A percentile compares a stretch with the other conserved stretches of the same genome.
Evolutionary conservation across 2,888 invertebrate genomes (phyloP).

Genomic region (Monopis laevigella): DNA sequence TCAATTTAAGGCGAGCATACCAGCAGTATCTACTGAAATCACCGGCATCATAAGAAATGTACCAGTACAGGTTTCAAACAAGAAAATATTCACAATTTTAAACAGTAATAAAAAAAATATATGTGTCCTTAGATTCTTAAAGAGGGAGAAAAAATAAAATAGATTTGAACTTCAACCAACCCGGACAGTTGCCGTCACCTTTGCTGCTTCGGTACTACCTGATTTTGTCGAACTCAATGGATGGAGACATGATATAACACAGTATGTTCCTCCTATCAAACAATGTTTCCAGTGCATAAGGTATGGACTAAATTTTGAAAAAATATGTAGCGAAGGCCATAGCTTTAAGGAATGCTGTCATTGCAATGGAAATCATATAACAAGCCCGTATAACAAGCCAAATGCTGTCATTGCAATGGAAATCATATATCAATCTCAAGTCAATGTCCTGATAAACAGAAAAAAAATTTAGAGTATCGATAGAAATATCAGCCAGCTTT

Average conservation of each 20-base stretch:
- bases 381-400: not conserved
- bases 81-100: not conserved
- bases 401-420: not conserved
- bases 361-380: too few species aligned
- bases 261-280: not conserved
- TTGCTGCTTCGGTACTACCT: not conserved
- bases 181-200: not conserved
- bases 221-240: not conserved
- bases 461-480: not conserved
- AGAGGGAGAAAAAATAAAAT: not conserved
- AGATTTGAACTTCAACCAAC: constrained; percentile 1
- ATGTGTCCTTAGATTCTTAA: not conserved
- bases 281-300: not conserved
- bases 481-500: not conserved
- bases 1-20: constrained; percentile 1
- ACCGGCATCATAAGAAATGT: constrained; percentile 1
- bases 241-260: not conserved
- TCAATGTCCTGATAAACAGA: constrained; percentile 2
- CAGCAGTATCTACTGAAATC: not conserved
- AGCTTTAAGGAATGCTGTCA: not conserved
- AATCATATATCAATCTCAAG: constrained; percentile 3
- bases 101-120: not conserved
- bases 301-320: not conserved
- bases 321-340: not conserved
- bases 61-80: not conserved